phyloP scores from a whole-genome alignment of 2,888 invertebrate genomes.

The Cepaea hortensis region DNA sequence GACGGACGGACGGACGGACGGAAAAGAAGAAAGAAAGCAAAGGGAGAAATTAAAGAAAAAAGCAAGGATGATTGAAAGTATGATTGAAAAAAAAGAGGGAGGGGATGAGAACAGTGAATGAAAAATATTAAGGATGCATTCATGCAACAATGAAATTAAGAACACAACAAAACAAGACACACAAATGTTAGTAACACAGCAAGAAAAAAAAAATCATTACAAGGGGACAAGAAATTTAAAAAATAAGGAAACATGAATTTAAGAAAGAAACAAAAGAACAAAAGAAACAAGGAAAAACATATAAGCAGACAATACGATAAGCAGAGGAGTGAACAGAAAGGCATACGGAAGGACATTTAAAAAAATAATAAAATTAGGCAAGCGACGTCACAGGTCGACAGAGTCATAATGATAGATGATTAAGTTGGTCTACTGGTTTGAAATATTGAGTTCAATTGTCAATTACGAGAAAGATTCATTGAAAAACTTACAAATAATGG shows the following conservation, averaged over 20 bases:
- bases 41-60: neutral
- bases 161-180: neutral
- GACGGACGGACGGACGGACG: constrained; percentile 7
- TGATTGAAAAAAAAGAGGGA: neutral
- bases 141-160: neutral
- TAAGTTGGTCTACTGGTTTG: too few species aligned
- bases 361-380: neutral
- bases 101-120: neutral
- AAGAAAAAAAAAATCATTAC: neutral
- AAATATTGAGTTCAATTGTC: too few species aligned
- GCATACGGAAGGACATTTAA: neutral
- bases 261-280: neutral
- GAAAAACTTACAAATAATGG: too few species aligned
- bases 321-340: neutral
- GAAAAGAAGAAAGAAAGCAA: neutral
- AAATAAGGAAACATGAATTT: neutral
- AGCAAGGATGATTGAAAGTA: neutral
- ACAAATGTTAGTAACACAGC: neutral
- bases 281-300: neutral
- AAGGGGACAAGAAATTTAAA: neutral
- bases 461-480: too few species aligned
- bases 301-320: neutral
- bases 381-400: too few species aligned
- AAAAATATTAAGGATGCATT: neutral
- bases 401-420: too few species aligned